Percentiles rank a stretch among this genome's conserved stretches.
Conservation (phyloP, 1,140 invertebrate genomes). For the Drosophila bocqueti region DNA sequence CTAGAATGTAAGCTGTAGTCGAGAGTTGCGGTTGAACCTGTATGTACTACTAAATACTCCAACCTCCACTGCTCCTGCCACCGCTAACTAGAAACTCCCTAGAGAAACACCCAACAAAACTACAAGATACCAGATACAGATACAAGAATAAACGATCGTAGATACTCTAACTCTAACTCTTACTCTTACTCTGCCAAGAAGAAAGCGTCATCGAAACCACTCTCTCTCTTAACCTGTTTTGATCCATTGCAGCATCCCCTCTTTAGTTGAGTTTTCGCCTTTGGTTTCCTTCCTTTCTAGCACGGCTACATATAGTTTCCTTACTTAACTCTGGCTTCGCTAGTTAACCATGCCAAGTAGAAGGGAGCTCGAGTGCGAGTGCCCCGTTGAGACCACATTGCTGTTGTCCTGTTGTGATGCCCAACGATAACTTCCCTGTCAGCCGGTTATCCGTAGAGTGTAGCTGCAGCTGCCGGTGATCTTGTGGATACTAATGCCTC, state of each 20-base stretch:
- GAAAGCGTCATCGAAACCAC: constrained; percentile 30
- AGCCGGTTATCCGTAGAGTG: constrained; percentile 41
- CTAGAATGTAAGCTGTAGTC: constrained; percentile 52
- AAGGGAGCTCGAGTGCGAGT: constrained; percentile 19
- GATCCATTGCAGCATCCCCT: constrained; percentile 46
- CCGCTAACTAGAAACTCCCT: constrained; percentile 34
- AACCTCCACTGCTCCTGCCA: constrained; percentile 44
- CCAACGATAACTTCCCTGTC: constrained; percentile 52
- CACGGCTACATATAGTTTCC: constrained; percentile 49
- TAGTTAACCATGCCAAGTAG: constrained; percentile 28
- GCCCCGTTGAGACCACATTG: constrained; percentile 43
- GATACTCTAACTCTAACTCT: constrained; percentile 12
- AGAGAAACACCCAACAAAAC: constrained; percentile 18
- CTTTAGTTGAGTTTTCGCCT: constrained; percentile 48
- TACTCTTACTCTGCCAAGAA: constrained; percentile 2
- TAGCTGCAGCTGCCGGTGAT: not conserved
- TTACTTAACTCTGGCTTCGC: constrained; percentile 28
- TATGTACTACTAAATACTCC: constrained; percentile 40
- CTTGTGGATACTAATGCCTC: constrained; percentile 5
- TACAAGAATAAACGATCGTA: constrained; percentile 39
- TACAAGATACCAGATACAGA: constrained; percentile 38
- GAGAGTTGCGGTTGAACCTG: constrained; percentile 56
- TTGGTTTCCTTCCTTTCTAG: constrained; percentile 48
- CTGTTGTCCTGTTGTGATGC: constrained; percentile 49
- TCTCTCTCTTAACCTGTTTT: constrained; percentile 22